Evolutionary conservation across 2,888 invertebrate genomes (phyloP).

Genomic region (Trachelus iudaicus): DNA sequence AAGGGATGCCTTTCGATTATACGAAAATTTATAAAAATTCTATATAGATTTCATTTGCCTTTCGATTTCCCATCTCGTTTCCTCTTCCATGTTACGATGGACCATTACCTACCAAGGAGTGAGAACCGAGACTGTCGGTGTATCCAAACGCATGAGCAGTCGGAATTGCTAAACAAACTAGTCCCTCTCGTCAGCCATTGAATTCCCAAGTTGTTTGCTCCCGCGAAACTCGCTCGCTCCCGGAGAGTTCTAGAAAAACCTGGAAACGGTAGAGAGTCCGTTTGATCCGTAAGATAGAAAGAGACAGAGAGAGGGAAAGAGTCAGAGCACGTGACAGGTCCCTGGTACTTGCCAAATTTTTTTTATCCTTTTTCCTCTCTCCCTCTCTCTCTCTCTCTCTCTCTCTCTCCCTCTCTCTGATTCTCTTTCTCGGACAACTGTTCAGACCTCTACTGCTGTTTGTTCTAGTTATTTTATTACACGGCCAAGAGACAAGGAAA

Average conservation of each 20-base stretch:
- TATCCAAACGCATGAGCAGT: neutral
- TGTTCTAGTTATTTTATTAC: conserved; percentile 62
- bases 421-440: neutral
- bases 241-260: neutral
- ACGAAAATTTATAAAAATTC: neutral
- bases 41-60: neutral
- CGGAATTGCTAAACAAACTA: conserved; percentile 48
- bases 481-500: conserved; percentile 51
- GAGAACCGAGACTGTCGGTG: neutral
- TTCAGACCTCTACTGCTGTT: conserved; percentile 40
- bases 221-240: conserved; percentile 30
- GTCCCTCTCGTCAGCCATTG: conserved; percentile 50
- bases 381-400: conserved; percentile 27
- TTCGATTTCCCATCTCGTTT: neutral
- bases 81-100: neutral
- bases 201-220: conserved; percentile 53
- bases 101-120: neutral
- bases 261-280: neutral
- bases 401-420: conserved; percentile 28
- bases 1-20: neutral
- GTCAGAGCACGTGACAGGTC: conserved; percentile 10
- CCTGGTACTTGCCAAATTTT: conserved; percentile 6
- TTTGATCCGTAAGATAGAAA: neutral
- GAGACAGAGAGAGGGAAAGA: conserved; percentile 16
- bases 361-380: conserved; percentile 30